Percentiles rank a stretch among this genome's conserved stretches.
Conservation (phyloP, 1,140 invertebrate species). For the Orchestia grillus region DNA sequence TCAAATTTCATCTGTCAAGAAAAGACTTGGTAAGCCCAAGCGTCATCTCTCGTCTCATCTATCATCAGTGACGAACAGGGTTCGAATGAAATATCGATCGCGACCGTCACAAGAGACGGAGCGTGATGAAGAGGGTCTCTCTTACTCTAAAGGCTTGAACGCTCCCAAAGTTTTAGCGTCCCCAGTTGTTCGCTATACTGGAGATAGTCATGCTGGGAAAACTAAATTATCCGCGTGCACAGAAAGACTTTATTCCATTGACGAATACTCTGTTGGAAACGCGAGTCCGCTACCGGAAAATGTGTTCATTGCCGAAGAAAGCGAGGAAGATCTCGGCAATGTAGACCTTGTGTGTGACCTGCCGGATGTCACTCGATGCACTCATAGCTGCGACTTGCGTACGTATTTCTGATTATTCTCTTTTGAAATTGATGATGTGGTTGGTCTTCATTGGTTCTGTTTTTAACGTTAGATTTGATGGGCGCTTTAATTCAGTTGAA, state of each 20-base stretch:
- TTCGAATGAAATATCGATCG: not conserved
- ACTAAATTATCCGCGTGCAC: not conserved
- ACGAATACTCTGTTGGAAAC: not conserved
- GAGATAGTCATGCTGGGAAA: not conserved
- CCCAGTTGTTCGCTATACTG: not conserved
- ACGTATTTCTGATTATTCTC: constrained; percentile 68
- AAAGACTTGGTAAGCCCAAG: not conserved
- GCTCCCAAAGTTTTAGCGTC: not conserved
- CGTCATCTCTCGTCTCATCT: constrained; percentile 6
- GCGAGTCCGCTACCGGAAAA: constrained; percentile 13
- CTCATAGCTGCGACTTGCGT: constrained; percentile 40
- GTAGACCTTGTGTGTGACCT: not conserved
- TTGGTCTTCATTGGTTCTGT: not conserved
- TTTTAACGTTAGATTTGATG: not conserved
- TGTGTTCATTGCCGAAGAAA: constrained; percentile 3
- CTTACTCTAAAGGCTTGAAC: not conserved
- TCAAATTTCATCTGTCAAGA: constrained; percentile 33
- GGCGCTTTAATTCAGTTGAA: not conserved
- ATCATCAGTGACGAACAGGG: not conserved
- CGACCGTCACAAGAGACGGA: not conserved
- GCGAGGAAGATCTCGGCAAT: not conserved
- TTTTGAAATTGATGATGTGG: not conserved
- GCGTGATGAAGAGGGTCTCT: not conserved
- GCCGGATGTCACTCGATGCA: not conserved
- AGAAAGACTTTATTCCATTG: not conserved